Base-by-base conservation (phyloP, 2,888 invertebrate species). In the Orthosia gracilis region DNA sequence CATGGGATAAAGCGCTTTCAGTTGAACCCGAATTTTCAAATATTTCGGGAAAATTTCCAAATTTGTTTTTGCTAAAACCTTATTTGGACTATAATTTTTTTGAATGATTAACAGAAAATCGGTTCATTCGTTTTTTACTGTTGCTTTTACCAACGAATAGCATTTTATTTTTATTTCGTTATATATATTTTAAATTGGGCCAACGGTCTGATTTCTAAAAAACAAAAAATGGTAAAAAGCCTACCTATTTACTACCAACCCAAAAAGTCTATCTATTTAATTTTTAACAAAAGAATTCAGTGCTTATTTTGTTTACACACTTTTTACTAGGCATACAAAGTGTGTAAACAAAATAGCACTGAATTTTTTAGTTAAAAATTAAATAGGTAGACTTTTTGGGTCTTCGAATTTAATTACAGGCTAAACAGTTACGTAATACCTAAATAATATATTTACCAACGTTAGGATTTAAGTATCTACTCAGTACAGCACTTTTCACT, bases 241-340 rank as follows among this genome's bases (percentile, higher is more conserved):
- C 74, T 49, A n/a, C n/a, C n/a, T n/a, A n/a, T n/a, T n/a, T n/a
- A n/a, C n/a, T n/a, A n/a, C n/a, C n/a, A n/a, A n/a, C n/a, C n/a
- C n/a, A n/a, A n/a, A n/a, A n/a, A n/a, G n/a, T n/a, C n/a, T n/a
- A n/a, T n/a, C n/a, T n/a, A n/a, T n/a, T n/a, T n/a, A n/a, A n/a
- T n/a, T n/a, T n/a, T n/a, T n/a, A n/a, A n/a, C n/a, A n/a, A n/a
- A n/a, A n/a, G n/a, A n/a, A n/a, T n/a, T n/a, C n/a, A n/a, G n/a
- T n/a, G n/a, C n/a, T n/a, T n/a, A n/a, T n/a, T n/a, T n/a, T n/a
- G n/a, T n/a, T n/a, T n/a, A n/a, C n/a, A n/a, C n/a, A n/a, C n/a
- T n/a, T n/a, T n/a, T n/a, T n/a, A n/a, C n/a, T n/a, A 69, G 15
- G 15, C n/a, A 78, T 9, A 78, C 54, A 40, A 78, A 59, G 12